Evolutionary conservation across 2,888 invertebrate species (phyloP).

Genomic region (Druceiella hillmani): DNA sequence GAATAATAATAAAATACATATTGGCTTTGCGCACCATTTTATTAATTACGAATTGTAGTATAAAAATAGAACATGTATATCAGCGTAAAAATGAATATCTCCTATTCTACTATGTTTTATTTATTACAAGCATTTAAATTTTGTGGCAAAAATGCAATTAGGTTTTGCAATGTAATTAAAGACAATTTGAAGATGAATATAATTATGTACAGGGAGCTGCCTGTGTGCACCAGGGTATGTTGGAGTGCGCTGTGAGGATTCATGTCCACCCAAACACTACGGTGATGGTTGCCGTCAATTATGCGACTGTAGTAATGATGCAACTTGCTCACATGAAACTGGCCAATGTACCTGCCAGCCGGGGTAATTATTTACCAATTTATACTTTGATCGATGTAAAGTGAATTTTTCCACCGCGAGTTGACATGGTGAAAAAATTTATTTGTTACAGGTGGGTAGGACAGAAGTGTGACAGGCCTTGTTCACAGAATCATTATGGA

Average conservation of each 20-base stretch:
- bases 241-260: conserved; percentile 66
- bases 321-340: conserved; percentile 72
- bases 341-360: conserved; percentile 74
- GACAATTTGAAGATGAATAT: neutral
- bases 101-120: no score
- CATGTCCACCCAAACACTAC: conserved; percentile 65
- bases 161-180: no score
- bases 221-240: conserved; percentile 77
- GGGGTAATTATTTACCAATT: conserved; percentile 42
- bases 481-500: conserved; percentile 78
- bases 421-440: neutral
- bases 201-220: conserved; percentile 55
- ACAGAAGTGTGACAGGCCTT: conserved; percentile 81
- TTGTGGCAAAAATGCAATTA: no score
- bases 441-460: conserved; percentile 59
- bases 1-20: no score
- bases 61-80: no score
- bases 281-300: conserved; percentile 76
- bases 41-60: no score
- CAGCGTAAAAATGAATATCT: no score
- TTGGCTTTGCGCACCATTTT: no score
- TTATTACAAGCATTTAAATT: no score
- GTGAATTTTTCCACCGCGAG: no score
- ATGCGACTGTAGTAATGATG: conserved; percentile 76
- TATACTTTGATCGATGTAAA: no score